Percentiles rank a stretch among this genome's conserved stretches.
Evolutionary conservation across 2,113 vertebrate species (phyloP).

Genomic region (Scophthalmus maximus): DNA sequence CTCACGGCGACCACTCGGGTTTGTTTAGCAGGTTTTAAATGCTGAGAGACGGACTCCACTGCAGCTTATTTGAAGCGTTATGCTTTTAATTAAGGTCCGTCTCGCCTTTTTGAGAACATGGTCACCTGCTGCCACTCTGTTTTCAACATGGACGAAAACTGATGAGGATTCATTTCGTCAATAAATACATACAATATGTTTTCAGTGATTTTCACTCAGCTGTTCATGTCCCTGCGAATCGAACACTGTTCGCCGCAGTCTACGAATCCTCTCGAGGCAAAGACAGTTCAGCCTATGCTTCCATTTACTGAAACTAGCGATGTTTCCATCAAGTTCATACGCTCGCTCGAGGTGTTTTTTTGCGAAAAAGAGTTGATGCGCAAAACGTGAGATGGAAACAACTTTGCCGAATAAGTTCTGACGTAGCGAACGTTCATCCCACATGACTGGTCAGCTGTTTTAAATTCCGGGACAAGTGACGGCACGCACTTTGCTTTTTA

Average conservation of each 20-base stretch:
- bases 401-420: too few relatives aligned
- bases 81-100: constrained; percentile 18
- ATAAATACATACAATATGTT: background rate
- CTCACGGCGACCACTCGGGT: constrained; percentile 29
- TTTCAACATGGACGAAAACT: background rate
- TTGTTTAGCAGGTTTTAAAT: constrained; percentile 13
- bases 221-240: constrained; percentile 2
- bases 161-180: background rate
- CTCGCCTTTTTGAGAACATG: constrained; percentile 16
- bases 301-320: too few relatives aligned
- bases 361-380: too few relatives aligned
- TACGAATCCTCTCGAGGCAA: constrained; percentile 24
- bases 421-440: too few relatives aligned
- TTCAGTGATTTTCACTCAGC: background rate
- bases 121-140: constrained; percentile 7
- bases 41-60: constrained; percentile 10
- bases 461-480: too few relatives aligned
- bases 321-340: too few relatives aligned
- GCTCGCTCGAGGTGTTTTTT: too few relatives aligned
- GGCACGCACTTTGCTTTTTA: too few relatives aligned
- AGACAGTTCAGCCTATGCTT: constrained; percentile 14
- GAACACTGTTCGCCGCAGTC: background rate
- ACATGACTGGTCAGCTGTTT: too few relatives aligned
- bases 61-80: constrained; percentile 26
- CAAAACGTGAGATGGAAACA: too few relatives aligned